phyloP scores from a whole-genome alignment of 2,888 invertebrate genomes.

The Caenorhabditis virilis region DNA sequence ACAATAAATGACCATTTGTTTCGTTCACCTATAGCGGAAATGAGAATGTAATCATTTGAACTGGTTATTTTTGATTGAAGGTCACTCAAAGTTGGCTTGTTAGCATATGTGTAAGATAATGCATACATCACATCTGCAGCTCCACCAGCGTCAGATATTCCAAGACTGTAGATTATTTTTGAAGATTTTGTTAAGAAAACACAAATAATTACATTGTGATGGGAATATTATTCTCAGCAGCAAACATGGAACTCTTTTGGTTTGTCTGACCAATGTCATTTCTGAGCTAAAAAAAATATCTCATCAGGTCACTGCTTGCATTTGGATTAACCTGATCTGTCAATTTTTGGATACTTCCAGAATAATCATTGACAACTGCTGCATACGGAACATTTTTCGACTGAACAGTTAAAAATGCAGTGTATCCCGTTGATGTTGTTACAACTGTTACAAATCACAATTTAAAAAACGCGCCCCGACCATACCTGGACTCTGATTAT shows the following conservation, averaged over 20 bases:
- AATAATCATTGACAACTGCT: constrained; percentile 13
- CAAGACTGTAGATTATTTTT: constrained; percentile 15
- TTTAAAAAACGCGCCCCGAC: too few species aligned
- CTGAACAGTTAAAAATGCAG: constrained; percentile 12
- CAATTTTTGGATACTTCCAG: constrained; percentile 13
- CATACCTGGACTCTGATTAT: constrained; percentile 11
- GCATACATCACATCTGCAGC: constrained; percentile 22
- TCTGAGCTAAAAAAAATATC: too few species aligned
- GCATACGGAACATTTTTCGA: constrained; percentile 16
- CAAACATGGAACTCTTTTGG: neutral
- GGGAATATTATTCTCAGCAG: constrained; percentile 6
- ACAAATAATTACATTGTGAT: constrained; percentile 17
- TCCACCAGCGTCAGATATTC: constrained; percentile 17
- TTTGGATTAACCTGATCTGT: constrained; percentile 28
- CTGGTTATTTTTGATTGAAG: constrained; percentile 9
- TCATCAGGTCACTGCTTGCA: too few species aligned
- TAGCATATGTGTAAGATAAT: constrained; percentile 13
- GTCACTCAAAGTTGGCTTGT: constrained; percentile 7
- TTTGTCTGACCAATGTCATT: neutral
- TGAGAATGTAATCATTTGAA: constrained; percentile 6
- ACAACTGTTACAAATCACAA: too few species aligned
- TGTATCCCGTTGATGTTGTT: constrained; percentile 6
- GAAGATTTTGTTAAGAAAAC: neutral
- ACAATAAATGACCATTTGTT: neutral
- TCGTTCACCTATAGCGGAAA: constrained; percentile 9